A percentile compares a stretch with the other conserved stretches of the same genome.
Conservation (phyloP, 2,797 vertebrate species). For the Onychomys arenicola region DNA sequence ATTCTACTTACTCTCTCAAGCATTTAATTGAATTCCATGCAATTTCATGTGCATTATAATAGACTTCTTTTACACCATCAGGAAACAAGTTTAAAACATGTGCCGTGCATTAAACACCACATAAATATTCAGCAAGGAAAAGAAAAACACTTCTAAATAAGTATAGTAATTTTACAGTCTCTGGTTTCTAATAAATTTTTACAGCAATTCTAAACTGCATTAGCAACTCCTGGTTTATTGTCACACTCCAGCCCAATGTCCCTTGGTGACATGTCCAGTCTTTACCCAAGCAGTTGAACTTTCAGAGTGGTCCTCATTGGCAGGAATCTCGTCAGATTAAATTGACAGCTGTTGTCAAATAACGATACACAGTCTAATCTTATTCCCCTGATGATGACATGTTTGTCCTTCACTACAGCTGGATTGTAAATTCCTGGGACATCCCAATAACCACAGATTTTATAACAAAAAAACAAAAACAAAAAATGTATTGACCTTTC, state of each 20-base stretch:
- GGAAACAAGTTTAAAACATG: constrained; percentile 85
- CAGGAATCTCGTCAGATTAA: constrained; percentile 87
- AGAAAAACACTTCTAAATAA: constrained; percentile 84
- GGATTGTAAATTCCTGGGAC: constrained; percentile 67
- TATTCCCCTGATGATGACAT: constrained; percentile 77
- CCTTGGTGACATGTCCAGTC: constrained; percentile 85
- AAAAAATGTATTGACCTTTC: constrained; percentile 73
- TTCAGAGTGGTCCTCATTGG: constrained; percentile 85
- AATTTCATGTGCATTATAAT: constrained; percentile 81
- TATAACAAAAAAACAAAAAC: neutral
- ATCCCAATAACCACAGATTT: constrained; percentile 52
- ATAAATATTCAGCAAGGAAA: constrained; percentile 86
- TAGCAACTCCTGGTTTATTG: constrained; percentile 87
- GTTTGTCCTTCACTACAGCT: constrained; percentile 72
- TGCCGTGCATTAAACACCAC: constrained; percentile 84
- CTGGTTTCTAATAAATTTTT: constrained; percentile 89
- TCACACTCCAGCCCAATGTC: constrained; percentile 82
- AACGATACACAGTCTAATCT: constrained; percentile 80
- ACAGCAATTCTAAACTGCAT: constrained; percentile 86
- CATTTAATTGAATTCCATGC: constrained; percentile 83
- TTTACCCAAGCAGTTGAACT: constrained; percentile 80
- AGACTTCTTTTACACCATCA: constrained; percentile 83
- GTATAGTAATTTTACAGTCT: constrained; percentile 87
- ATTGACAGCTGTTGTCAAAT: constrained; percentile 87
- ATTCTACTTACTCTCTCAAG: constrained; percentile 82